Evolutionary conservation across 2,888 invertebrate species (phyloP), one percentile per base, ranked within the genome.

Genomic region (Cantharis lateralis): DNA sequence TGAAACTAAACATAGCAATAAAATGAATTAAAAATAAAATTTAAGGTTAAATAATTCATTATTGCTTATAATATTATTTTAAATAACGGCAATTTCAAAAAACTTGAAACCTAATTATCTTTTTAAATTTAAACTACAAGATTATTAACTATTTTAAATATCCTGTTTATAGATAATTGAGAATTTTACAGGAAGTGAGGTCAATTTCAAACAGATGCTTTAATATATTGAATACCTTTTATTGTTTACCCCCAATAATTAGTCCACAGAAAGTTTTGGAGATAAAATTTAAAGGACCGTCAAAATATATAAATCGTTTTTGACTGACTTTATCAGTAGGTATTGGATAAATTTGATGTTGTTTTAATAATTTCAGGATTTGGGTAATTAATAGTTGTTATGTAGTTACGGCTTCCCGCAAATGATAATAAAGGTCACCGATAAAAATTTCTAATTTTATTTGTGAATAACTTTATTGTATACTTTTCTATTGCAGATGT

Each of bases 401-500:
- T 20, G 64, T 20, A 66, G 20, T 20, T 20, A 66, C 32, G 16
- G 66, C 68, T 66, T 70, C 75, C 20, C 15, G 32, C n/a, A n/a
- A 69, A 70, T 70, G 48, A 72, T 71, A 61, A 72, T 7, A 62
- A 75, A 68, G 72, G 72, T 76, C 72, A 76, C 63, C 69, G 48
- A 63, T 20, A 13, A 15, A 66, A 74, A 68, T 75, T 75, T 77
- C 71, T 77, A 77, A 77, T 77, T 77, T 71, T 71, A 72, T 75
- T 74, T 75, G 26, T 74, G 74, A 74, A 77, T 77, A 74, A 75
- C 61, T 71, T 63, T 72, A 63, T 16, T 73, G 62, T 76, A 73
- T 73, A 73, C 70, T 70, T 74, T 64, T 64, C 63, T 70, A 70
- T 74, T 74, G 74, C 74, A 74, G 74, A 74, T 74, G 74, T 61